Evolutionary conservation across 2,888 invertebrate species (phyloP), one percentile per base, ranked within the genome.

Genomic region (Drosophila histrio): DNA sequence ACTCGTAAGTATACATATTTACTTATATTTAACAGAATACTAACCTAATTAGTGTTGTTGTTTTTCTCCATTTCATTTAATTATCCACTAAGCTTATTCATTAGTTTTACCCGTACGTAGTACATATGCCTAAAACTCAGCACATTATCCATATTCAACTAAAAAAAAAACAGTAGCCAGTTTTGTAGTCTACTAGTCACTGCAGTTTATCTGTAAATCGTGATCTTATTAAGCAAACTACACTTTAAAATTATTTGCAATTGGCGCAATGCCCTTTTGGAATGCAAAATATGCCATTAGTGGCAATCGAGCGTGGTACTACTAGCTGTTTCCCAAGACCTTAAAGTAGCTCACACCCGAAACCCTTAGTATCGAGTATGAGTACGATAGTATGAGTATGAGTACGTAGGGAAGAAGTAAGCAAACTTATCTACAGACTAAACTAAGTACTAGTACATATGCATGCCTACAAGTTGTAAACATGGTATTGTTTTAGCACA

Each of bases 231-330:
- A 83, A 77, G 68, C 76, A 57, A 70, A 64, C 63, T 66, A 74
- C 66, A 77, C 77, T 75, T 63, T 47, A 65, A 71, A 87, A 79
- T 78, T 79, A 86, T 84, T 85, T 84, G 68, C 81, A 86, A 87
- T 87, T 88, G 84, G 87, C 84, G 82, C 87, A 85, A 72, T 79
- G 72, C 73, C 72, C 78, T 80, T 69, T 77, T 68, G 87, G 87
- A 88, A 86, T 86, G 87, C 85, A 71, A 88, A 87, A 79, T 86
- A 86, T 86, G 85, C 85, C 87, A 87, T 88, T 86, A 86, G 85
- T 77, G 83, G 70, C 71, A 65, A 61, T 44, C 67, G 62, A 72
- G 43, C 47, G 65, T 79, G 72, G 68, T 64, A n/a, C n/a, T n/a
- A n/a, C n/a, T n/a, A 21, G 19, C 63, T 28, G 22, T 59, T 69